Percentiles rank a stretch among this genome's conserved stretches.
These are phyloP conservation scores for Tetrao urogallus DNA, from an alignment of 2,113 vertebrate genomes.

Conservation along the genomic window DNA sequence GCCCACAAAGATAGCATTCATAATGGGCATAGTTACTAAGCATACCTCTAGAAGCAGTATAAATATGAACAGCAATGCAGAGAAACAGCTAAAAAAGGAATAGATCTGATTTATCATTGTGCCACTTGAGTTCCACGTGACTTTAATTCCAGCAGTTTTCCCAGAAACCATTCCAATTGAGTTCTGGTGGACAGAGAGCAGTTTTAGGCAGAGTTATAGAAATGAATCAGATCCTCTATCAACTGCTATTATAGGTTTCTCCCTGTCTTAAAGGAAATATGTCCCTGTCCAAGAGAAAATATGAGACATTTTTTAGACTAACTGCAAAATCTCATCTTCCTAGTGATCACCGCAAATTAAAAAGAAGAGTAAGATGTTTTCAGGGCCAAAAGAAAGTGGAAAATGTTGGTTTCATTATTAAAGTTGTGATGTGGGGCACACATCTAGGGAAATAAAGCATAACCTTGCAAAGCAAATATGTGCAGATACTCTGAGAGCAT, in stretches of 20 bases:
- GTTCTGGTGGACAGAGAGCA: neutral
- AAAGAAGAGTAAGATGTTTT: neutral
- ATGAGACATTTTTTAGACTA: neutral
- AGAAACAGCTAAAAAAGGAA: neutral
- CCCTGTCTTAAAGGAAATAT: neutral
- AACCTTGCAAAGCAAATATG: neutral
- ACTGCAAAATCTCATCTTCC: neutral
- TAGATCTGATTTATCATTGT: neutral
- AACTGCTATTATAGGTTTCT: neutral
- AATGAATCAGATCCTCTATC: neutral
- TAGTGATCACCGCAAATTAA: neutral
- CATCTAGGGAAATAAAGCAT: neutral
- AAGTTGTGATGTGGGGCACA: neutral
- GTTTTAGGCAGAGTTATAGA: neutral
- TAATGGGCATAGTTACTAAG: neutral
- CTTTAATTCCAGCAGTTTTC: neutral
- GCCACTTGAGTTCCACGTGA: neutral
- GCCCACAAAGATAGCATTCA: neutral
- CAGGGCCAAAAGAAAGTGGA: neutral
- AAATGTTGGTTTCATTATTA: neutral
- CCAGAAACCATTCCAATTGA: neutral
- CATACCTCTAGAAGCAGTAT: neutral
- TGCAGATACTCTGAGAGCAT: accelerated
- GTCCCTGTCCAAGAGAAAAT: neutral
- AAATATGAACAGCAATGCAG: neutral